These are phyloP conservation scores for Stictonetta naevosa DNA, from an alignment of 2,113 vertebrate species.

Conservation along the genomic window DNA sequence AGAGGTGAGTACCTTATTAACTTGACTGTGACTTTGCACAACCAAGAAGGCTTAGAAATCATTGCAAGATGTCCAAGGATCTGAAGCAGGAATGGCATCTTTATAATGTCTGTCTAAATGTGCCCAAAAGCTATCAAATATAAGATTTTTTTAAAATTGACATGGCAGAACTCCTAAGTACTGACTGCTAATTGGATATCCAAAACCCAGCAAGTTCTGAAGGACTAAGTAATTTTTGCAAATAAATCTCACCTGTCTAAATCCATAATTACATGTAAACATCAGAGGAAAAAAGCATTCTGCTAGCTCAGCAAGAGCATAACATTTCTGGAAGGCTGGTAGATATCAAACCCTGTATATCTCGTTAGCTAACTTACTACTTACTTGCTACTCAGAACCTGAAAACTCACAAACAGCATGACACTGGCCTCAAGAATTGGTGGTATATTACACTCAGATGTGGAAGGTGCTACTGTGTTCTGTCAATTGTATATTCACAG, in stretches of 20 bases:
- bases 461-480: background rate
- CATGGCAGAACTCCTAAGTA: background rate
- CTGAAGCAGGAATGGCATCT: background rate
- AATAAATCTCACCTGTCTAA: background rate
- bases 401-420: background rate
- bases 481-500: background rate
- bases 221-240: background rate
- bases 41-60: background rate
- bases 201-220: background rate
- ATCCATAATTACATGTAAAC: background rate
- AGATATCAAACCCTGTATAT: background rate
- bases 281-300: background rate
- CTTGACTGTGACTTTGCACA: background rate
- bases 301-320: background rate
- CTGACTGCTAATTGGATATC: background rate
- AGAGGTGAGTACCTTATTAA: background rate
- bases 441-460: background rate
- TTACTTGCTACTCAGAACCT: background rate
- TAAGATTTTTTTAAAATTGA: background rate
- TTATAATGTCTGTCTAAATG: background rate
- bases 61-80: background rate
- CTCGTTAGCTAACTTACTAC: background rate
- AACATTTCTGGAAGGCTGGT: background rate
- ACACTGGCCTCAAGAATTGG: background rate
- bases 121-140: background rate